phyloP scores from a whole-genome alignment of 2,888 invertebrate species.

The Acleris holmiana region DNA sequence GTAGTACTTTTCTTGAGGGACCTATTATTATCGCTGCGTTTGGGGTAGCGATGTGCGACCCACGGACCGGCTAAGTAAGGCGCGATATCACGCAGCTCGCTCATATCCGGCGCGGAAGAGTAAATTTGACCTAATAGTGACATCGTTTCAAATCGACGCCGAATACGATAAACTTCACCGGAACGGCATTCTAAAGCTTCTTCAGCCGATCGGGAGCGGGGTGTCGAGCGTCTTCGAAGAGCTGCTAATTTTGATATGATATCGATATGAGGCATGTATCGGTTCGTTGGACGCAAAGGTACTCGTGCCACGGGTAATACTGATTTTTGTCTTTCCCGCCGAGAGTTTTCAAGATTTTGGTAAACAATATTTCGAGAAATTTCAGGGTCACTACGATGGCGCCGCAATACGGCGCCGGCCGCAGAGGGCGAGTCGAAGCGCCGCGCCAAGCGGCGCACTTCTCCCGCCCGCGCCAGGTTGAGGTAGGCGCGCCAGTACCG shows the following conservation, averaged over 20 bases:
- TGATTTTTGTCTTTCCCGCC: slow-evolving; percentile 61
- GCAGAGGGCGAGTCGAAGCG: slow-evolving; percentile 90
- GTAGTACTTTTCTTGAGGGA: slow-evolving; percentile 79
- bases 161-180: slow-evolving; percentile 89
- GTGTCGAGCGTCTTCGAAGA: slow-evolving; percentile 77
- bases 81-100: slow-evolving; percentile 90
- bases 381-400: slow-evolving; percentile 92
- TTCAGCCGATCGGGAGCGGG: slow-evolving; percentile 79
- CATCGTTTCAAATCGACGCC: slow-evolving; percentile 88
- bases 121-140: slow-evolving; percentile 91
- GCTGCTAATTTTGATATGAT: slow-evolving; percentile 94
- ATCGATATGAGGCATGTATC: slow-evolving; percentile 94
- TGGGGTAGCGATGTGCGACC: slow-evolving; percentile 92
- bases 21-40: slow-evolving; percentile 87
- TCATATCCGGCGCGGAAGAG: slow-evolving; percentile 91
- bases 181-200: slow-evolving; percentile 81
- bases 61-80: slow-evolving; percentile 91
- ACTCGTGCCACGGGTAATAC: slow-evolving; percentile 87
- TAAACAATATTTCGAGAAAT: slow-evolving; percentile 85
- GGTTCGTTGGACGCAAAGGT: slow-evolving; percentile 87
- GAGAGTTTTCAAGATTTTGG: slow-evolving; percentile 63
- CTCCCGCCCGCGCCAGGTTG: slow-evolving; percentile 89
- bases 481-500: slow-evolving; percentile 88
- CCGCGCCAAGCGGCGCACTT: slow-evolving; percentile 90
- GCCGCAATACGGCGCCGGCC: slow-evolving; percentile 78